These are phyloP conservation scores for Tadarida brasiliensis DNA, from an alignment of 2,797 vertebrate genomes.

Conservation along the genomic window DNA sequence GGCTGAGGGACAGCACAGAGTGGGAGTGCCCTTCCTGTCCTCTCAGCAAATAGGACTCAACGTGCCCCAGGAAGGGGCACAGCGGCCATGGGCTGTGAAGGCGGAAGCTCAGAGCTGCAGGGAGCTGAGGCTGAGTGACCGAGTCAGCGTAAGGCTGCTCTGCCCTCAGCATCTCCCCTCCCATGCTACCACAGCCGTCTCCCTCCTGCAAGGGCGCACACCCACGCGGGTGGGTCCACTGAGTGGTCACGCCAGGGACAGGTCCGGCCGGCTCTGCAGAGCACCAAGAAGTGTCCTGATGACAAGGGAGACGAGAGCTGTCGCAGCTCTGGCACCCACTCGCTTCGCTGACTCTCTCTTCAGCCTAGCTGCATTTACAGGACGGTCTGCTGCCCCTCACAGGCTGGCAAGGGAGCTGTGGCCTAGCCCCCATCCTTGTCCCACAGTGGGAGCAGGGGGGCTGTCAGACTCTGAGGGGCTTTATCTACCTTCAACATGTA, in stretches of 20 bases:
- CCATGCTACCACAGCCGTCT: fast-evolving
- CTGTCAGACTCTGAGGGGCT: not conserved
- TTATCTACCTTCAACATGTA: not conserved
- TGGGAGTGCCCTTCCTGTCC: not conserved
- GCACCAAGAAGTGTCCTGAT: not conserved
- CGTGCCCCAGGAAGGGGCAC: not conserved
- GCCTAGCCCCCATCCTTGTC: not conserved
- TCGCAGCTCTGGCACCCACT: not conserved
- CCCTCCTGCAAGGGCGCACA: not conserved
- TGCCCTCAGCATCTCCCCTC: not conserved
- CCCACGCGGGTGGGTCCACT: not conserved
- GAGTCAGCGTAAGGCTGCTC: not conserved
- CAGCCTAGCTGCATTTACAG: not conserved
- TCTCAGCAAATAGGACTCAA: not conserved
- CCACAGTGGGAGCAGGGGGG: not conserved
- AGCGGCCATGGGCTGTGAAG: not conserved
- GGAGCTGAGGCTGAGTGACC: not conserved
- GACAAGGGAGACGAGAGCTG: not conserved
- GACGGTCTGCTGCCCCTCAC: not conserved
- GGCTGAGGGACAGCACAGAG: not conserved
- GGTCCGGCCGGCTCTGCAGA: not conserved
- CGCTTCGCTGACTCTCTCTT: not conserved
- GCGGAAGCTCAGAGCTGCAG: not conserved
- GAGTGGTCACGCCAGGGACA: too few relatives aligned
- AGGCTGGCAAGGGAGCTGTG: not conserved